phyloP scores from a whole-genome alignment of 1,140 invertebrate genomes.

The Lucilia sericata region DNA sequence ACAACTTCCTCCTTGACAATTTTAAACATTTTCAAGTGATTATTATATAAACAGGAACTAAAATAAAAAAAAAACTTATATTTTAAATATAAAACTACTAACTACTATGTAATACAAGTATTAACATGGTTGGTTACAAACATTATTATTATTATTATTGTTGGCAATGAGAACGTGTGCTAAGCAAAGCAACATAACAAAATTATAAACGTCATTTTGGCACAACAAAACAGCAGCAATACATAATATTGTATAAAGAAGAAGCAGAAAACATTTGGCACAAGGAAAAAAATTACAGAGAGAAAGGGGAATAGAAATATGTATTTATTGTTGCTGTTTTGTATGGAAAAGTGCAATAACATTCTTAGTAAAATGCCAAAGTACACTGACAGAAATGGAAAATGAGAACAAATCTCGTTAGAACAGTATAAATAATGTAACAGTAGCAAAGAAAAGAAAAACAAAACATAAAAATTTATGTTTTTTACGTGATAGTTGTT shows the following conservation, averaged over 20 bases:
- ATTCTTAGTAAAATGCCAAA: not conserved
- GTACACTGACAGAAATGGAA: not conserved
- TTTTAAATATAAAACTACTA: not conserved
- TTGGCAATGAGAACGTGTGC: not conserved
- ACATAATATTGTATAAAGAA: no score
- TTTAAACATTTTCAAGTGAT: not conserved
- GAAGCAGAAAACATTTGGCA: no score
- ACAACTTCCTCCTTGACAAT: no score
- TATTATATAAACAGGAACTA: not conserved
- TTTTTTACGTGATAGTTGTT: not conserved
- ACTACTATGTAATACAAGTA: not conserved
- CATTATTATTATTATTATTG: not conserved
- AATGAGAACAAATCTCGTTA: not conserved
- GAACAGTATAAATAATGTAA: not conserved
- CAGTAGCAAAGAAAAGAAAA: not conserved
- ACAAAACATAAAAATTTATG: not conserved
- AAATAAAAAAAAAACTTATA: not conserved
- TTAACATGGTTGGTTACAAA: not conserved
- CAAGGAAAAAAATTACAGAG: no score
- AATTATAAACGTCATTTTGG: not conserved
- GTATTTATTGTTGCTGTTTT: no score
- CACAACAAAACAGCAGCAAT: no score
- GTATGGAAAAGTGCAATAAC: not conserved
- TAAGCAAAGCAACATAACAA: not conserved
- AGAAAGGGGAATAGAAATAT: no score